A percentile compares a stretch with the other conserved stretches of the same genome.
Conservation (phyloP, 30 jellyfish, hydroid and myxozoan species). For the Hydra vulgaris region DNA sequence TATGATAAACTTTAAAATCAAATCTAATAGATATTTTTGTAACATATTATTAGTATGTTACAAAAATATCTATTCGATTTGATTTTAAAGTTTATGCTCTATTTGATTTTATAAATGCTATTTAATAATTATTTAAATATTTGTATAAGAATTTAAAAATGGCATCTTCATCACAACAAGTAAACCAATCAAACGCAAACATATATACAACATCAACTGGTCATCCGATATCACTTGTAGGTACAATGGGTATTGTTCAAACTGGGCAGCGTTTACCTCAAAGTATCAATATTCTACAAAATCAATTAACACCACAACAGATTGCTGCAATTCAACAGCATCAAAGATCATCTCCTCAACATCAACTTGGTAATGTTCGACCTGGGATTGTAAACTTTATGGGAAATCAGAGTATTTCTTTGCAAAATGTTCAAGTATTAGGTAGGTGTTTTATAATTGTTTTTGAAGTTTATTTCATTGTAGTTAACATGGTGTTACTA, state of each 20-base stretch:
- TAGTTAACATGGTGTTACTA: no score
- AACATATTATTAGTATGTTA: no score
- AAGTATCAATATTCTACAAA: conserved; percentile 22
- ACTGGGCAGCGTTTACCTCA: conserved; percentile 18
- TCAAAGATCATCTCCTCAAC: conserved; percentile 16
- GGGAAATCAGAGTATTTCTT: conserved; percentile 20
- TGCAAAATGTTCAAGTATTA: conserved; percentile 27
- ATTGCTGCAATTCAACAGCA: conserved; percentile 34
- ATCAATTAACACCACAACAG: conserved; percentile 35
- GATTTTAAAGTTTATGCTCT: no score
- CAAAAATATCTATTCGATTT: no score
- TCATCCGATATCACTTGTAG: conserved; percentile 24
- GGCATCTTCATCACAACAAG: conserved; percentile 21
- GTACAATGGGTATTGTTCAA: conserved; percentile 27
- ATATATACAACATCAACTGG: not conserved
- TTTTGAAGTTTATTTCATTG: not conserved
- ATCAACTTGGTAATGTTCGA: conserved; percentile 15
- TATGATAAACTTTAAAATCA: no score
- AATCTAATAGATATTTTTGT: no score
- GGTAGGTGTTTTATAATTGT: conserved; percentile 8
- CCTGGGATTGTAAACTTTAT: conserved; percentile 12
- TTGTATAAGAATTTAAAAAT: not conserved
- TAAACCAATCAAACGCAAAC: not conserved
- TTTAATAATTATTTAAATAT: no score
- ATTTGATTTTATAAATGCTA: no score